Evolutionary conservation across 2,888 invertebrate genomes (phyloP), one percentile per base, ranked within the genome.

Genomic region (Parnassius glacialis): DNA sequence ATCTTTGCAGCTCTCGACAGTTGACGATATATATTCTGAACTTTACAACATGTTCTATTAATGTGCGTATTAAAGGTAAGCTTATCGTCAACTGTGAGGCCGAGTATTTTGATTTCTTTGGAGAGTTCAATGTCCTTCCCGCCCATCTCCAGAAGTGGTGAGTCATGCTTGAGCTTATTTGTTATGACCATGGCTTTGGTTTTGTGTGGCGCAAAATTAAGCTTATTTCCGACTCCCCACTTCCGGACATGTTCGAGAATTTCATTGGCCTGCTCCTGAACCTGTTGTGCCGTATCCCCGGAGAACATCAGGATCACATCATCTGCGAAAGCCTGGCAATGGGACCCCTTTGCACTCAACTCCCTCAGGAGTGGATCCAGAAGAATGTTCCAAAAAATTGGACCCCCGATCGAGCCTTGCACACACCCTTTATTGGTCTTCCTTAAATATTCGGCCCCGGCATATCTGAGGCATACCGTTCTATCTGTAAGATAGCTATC

Each of bases 21-120:
- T 52, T 51, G 43, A 9, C 16, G 7, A 12, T 51, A 51, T 1
- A 57, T 5, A 11, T 43, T 52, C 12, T 51, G 34, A 2, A n/a
- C 52, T 13, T 51, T 58, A 5, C n/a, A 9, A 25, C 55, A 55
- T 2, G 20, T 44, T 20, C 20, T 43, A 0, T 48, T 34, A 1
- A 60, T 16, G 7, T 54, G 60, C 2, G 16, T 9, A n/a, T 11
- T 34, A n/a, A 60, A 55, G 1, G 43, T 43, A 7, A 60, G 12
- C 20, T 13, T 50, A 13, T 25, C 10, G 34, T 60, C 60, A 20
- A 25, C 3, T 25, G 25, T 25, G 25, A 25, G 25, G 25, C 25
- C 25, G 25, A 25, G 25, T 25, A 25, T 25, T 25, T 25, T 25
- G 2, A 25, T 25, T 5, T 25, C 25, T 3, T 25, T 25, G 3